A percentile compares a stretch with the other conserved stretches of the same genome.
Conservation (phyloP, 2,888 invertebrate species). For the Andrena bicolor region DNA sequence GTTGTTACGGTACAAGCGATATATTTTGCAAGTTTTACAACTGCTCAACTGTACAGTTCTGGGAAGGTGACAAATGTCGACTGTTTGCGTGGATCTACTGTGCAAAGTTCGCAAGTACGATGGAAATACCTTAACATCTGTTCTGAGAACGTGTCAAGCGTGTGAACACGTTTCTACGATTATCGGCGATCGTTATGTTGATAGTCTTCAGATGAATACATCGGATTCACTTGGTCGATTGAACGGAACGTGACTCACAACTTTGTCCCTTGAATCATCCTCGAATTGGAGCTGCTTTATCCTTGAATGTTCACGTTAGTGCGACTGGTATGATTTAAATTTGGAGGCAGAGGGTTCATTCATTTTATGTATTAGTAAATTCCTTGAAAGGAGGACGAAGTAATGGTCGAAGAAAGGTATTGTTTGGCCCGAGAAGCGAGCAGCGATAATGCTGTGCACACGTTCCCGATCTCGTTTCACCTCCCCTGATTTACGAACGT, state of each 20-base stretch:
- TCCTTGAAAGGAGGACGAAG: background rate
- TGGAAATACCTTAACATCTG: background rate
- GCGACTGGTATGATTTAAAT: background rate
- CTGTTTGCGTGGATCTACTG: background rate
- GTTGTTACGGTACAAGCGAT: background rate
- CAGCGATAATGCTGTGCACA: background rate
- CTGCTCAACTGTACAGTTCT: background rate
- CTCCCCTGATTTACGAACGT: constrained; percentile 44
- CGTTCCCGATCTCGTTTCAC: constrained; percentile 24
- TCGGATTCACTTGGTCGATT: constrained; percentile 25
- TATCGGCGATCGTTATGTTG: background rate
- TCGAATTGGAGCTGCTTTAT: background rate
- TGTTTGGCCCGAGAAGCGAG: background rate
- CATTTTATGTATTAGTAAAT: background rate
- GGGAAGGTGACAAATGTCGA: constrained; percentile 15
- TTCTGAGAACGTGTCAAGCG: constrained; percentile 14
- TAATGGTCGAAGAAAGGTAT: constrained; percentile 5
- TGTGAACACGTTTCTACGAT: background rate
- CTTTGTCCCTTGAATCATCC: constrained; percentile 15
- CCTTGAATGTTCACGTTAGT: constrained; percentile 1
- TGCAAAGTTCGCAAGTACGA: background rate
- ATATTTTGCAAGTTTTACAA: constrained; percentile 22
- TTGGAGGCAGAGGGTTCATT: background rate
- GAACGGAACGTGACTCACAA: constrained; percentile 17
- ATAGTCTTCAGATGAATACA: constrained; percentile 8